phyloP scores from a whole-genome alignment of 1,140 invertebrate genomes.

The Lamellibrachia luymesi region DNA sequence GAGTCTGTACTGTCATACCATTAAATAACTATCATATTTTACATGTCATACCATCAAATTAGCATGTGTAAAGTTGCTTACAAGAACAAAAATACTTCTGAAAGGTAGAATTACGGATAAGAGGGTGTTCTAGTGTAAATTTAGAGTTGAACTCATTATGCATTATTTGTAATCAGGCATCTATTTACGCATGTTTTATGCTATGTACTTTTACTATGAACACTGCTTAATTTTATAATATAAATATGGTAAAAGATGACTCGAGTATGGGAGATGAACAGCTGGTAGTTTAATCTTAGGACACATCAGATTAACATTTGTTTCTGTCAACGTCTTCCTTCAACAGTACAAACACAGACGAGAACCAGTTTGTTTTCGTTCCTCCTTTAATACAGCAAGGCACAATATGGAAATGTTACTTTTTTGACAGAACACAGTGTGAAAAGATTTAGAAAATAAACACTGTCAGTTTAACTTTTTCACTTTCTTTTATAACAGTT shows the following conservation, averaged over 20 bases:
- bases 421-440: neutral
- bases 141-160: neutral
- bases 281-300: too few species aligned
- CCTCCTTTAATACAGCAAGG: neutral
- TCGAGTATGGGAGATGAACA: too few species aligned
- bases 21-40: too few species aligned
- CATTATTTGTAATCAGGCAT: neutral
- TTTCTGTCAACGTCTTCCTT: neutral
- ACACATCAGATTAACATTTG: neutral
- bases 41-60: too few species aligned
- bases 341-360: neutral
- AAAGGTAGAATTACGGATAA: neutral
- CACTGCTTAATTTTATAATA: too few species aligned
- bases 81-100: too few species aligned
- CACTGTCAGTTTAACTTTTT: neutral
- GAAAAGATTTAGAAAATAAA: too few species aligned
- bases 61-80: too few species aligned
- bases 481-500: neutral
- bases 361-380: neutral
- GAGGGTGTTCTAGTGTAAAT: neutral
- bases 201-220: neutral
- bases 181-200: neutral
- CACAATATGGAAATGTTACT: neutral
- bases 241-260: too few species aligned
- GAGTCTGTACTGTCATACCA: too few species aligned